phyloP scores from a whole-genome alignment of 1,140 invertebrate genomes.

The Diorhabda sublineata region DNA sequence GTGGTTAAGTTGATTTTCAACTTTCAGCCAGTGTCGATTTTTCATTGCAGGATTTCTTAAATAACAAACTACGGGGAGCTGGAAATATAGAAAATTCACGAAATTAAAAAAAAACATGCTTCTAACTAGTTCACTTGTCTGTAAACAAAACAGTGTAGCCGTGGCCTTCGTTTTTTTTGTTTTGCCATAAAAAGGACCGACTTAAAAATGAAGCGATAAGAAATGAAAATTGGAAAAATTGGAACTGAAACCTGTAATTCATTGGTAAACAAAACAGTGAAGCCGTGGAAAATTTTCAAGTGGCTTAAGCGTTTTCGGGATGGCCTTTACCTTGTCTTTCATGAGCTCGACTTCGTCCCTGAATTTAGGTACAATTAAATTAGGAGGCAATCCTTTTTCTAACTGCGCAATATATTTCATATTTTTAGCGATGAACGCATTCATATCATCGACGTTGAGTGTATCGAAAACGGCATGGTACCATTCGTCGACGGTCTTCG shows the following conservation, averaged over 20 bases:
- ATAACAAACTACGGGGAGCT: slow-evolving; percentile 70
- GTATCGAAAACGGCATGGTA: slow-evolving; percentile 61
- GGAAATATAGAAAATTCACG: neutral
- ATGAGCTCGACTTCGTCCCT: slow-evolving; percentile 73
- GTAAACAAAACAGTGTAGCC: too few species aligned
- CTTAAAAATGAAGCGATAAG: too few species aligned
- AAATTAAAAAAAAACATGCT: slow-evolving; percentile 16
- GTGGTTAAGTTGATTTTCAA: slow-evolving; percentile 68
- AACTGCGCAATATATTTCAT: slow-evolving; percentile 70
- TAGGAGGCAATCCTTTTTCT: slow-evolving; percentile 71
- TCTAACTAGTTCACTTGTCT: neutral
- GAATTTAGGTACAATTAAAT: slow-evolving; percentile 69
- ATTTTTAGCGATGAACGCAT: slow-evolving; percentile 59
- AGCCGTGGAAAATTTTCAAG: too few species aligned
- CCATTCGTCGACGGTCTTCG: slow-evolving; percentile 57
- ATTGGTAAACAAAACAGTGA: too few species aligned
- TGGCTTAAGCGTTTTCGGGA: too few species aligned
- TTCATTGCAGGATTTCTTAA: slow-evolving; percentile 70
- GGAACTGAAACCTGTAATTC: too few species aligned
- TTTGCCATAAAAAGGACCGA: too few species aligned
- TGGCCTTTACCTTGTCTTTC: slow-evolving; percentile 60
- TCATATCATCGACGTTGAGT: slow-evolving; percentile 69
- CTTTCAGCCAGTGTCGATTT: slow-evolving; percentile 75
- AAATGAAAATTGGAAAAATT: too few species aligned
- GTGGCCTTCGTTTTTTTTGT: too few species aligned